Conservation (phyloP, 2,888 invertebrate species). For the Thumatha senex region DNA sequence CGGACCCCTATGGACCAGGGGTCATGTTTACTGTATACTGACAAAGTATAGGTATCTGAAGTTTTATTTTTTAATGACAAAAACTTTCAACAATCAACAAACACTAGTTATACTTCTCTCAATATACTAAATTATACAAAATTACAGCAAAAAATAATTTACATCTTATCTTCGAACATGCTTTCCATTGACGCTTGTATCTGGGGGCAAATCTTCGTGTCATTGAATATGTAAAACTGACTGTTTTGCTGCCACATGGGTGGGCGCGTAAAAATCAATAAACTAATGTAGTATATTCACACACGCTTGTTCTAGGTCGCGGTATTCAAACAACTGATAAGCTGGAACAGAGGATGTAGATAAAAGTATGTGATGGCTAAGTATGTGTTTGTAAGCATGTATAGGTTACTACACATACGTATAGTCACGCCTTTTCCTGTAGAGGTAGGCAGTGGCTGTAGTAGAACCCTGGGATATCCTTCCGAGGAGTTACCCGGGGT, state of each 20-base stretch:
- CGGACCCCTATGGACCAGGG: no score
- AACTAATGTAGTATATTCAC: conserved; percentile 6
- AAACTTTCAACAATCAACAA: background rate
- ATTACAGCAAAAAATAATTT: conserved; percentile 38
- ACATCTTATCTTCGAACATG: conserved; percentile 84
- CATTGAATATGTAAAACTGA: conserved; percentile 52
- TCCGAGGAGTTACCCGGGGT: no score
- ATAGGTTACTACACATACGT: no score
- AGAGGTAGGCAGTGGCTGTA: no score
- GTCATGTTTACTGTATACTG: no score
- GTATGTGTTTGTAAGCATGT: background rate
- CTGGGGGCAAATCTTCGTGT: conserved; percentile 53
- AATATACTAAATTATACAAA: conserved; percentile 11
- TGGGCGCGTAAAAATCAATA: conserved; percentile 21
- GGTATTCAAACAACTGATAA: conserved; percentile 60
- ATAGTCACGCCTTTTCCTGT: no score
- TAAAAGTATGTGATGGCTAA: conserved; percentile 28
- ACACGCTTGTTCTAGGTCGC: conserved; percentile 12
- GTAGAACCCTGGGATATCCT: no score
- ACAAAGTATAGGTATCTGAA: no score
- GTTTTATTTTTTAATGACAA: no score
- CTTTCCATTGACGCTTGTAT: conserved; percentile 42
- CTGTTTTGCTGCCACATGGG: conserved; percentile 64
- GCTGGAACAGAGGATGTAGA: conserved; percentile 62
- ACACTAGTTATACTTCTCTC: conserved; percentile 1